Percentiles rank a stretch among this genome's conserved stretches.
phyloP scores from a whole-genome alignment of 1,140 invertebrate genomes.

The Calephelis virginiensis region DNA sequence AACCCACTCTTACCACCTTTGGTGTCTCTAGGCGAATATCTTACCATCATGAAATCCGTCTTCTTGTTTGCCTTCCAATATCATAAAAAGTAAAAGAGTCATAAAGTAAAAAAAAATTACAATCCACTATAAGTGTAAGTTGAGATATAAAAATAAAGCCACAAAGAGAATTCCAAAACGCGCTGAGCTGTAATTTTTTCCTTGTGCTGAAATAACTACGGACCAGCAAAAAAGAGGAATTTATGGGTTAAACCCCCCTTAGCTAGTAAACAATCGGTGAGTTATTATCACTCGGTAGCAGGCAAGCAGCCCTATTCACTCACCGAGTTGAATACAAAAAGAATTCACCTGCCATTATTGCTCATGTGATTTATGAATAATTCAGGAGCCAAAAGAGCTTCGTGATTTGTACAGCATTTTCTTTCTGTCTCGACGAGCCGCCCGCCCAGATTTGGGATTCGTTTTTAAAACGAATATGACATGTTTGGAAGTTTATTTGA shows the following conservation, averaged over 20 bases:
- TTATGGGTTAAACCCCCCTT: slow-evolving; percentile 28
- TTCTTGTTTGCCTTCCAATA: no score
- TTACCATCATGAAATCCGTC: no score
- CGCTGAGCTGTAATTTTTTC: slow-evolving; percentile 5
- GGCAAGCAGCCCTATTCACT: slow-evolving; percentile 31
- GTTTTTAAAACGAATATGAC: slow-evolving; percentile 10
- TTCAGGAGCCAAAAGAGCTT: slow-evolving; percentile 26
- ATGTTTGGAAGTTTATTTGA: background rate
- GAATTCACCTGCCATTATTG: slow-evolving; percentile 40
- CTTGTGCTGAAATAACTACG: slow-evolving; percentile 10
- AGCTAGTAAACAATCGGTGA: slow-evolving; percentile 41
- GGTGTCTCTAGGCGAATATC: no score
- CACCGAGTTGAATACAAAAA: slow-evolving; percentile 31
- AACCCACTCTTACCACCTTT: no score
- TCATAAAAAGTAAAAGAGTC: no score
- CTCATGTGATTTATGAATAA: slow-evolving; percentile 34
- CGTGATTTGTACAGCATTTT: slow-evolving; percentile 31
- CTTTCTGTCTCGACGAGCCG: slow-evolving; percentile 7
- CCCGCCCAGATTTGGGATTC: background rate
- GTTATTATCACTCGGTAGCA: slow-evolving; percentile 40
- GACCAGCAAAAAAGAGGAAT: slow-evolving; percentile 28
- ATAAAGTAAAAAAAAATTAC: no score
- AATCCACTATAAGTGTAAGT: background rate
- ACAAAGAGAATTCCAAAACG: background rate
- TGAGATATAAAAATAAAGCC: background rate